phyloP scores from a whole-genome alignment of 2,888 invertebrate genomes.

The Drosophila ezoana region DNA sequence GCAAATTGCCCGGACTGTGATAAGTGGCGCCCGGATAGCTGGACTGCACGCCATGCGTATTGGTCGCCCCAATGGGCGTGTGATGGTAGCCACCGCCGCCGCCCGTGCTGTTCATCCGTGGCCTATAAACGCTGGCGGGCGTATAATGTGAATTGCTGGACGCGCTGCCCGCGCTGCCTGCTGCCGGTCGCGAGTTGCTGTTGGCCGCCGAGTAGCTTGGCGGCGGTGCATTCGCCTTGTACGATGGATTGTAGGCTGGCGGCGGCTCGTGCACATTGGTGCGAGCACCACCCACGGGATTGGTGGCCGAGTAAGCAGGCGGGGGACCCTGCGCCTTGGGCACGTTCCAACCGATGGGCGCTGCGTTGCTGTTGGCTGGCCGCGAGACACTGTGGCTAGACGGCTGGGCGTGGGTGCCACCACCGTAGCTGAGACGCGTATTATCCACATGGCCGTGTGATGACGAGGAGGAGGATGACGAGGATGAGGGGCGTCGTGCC shows the following conservation, averaged over 20 bases:
- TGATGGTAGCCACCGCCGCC: constrained; percentile 59
- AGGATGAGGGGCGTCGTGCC: constrained; percentile 43
- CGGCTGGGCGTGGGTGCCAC: constrained; percentile 48
- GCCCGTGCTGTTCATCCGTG: constrained; percentile 72
- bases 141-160: constrained; percentile 49
- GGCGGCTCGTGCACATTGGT: constrained; percentile 82
- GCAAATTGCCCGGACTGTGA: constrained; percentile 55
- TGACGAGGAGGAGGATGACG: constrained; percentile 20
- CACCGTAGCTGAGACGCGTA: constrained; percentile 69
- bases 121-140: constrained; percentile 66
- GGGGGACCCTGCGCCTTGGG: constrained; percentile 83
- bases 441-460: constrained; percentile 42
- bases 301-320: constrained; percentile 81
- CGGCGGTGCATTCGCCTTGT: constrained; percentile 75
- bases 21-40: constrained; percentile 80
- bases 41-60: constrained; percentile 75
- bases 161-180: constrained; percentile 6
- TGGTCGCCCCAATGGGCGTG: constrained; percentile 78
- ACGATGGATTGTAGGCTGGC: constrained; percentile 79
- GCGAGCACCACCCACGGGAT: constrained; percentile 81
- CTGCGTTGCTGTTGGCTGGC: constrained; percentile 27
- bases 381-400: constrained; percentile 50
- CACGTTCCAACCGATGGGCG: constrained; percentile 84
- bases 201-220: constrained; percentile 77
- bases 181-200: constrained; percentile 50